Evolutionary conservation across 2,888 invertebrate genomes (phyloP).

Genomic region (Coelinius sp.): DNA sequence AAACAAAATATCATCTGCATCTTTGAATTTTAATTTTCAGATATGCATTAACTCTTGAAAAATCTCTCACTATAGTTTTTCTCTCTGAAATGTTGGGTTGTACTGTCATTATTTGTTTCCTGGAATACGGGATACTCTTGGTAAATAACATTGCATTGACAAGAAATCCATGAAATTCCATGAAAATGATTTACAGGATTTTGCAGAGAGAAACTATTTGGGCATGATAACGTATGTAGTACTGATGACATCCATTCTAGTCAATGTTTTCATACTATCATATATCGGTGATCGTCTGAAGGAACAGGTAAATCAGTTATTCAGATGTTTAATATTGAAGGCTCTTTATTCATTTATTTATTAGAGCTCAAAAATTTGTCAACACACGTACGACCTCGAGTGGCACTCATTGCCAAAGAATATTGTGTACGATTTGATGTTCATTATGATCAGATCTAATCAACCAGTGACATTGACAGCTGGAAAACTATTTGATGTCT

Average conservation of each 20-base stretch:
- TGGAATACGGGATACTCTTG: constrained; percentile 58
- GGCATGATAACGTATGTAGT: constrained; percentile 57
- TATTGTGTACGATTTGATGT: constrained; percentile 48
- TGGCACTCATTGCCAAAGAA: constrained; percentile 57
- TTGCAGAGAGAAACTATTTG: constrained; percentile 53
- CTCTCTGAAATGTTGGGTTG: constrained; percentile 60
- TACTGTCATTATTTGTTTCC: constrained; percentile 59
- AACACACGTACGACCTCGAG: constrained; percentile 52
- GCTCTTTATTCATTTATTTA: not conserved
- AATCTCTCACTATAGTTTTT: constrained; percentile 58
- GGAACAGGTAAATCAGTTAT: constrained; percentile 51
- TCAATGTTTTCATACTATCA: constrained; percentile 60
- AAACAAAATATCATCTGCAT: not conserved
- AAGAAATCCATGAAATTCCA: not conserved
- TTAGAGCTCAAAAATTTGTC: constrained; percentile 54
- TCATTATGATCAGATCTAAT: constrained; percentile 56
- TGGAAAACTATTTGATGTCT: constrained; percentile 61
- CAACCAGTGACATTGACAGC: constrained; percentile 59
- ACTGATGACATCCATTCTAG: constrained; percentile 58
- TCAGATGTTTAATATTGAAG: not conserved
- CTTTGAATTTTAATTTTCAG: constrained; percentile 44
- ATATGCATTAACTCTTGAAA: constrained; percentile 60
- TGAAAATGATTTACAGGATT: constrained; percentile 51
- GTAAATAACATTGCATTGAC: constrained; percentile 37
- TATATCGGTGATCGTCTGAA: constrained; percentile 59